Percentiles rank a stretch among this genome's conserved stretches.
phyloP scores from a whole-genome alignment of 2,888 invertebrate genomes.

The Germaria angustata region DNA sequence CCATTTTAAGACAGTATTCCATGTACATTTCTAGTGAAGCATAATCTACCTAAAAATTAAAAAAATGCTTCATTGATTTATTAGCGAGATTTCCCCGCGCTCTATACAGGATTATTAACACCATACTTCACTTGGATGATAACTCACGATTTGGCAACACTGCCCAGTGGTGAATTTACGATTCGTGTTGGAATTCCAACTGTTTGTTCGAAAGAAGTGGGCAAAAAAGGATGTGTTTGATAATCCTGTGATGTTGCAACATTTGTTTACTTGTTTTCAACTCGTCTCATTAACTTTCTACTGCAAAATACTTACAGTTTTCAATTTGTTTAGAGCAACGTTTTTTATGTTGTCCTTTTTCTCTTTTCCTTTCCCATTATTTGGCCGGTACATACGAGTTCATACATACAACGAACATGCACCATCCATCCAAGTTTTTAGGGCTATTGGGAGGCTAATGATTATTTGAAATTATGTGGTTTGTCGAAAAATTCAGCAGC shows the following conservation, averaged over 20 bases:
- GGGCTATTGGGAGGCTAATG: conserved; percentile 44
- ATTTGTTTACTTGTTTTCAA: conserved; percentile 24
- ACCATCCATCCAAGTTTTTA: not conserved
- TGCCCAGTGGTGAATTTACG: conserved; percentile 23
- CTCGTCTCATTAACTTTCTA: conserved; percentile 41
- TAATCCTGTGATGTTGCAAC: conserved; percentile 21
- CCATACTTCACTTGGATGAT: too few relatives aligned
- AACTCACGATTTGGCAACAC: not conserved
- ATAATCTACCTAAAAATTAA: too few relatives aligned
- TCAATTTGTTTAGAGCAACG: conserved; percentile 32
- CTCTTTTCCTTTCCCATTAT: not conserved
- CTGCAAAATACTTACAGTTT: conserved; percentile 40
- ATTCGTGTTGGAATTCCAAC: conserved; percentile 19
- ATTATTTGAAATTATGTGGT: conserved; percentile 47
- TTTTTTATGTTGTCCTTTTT: conserved; percentile 2
- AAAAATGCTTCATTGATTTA: too few relatives aligned
- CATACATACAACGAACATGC: not conserved
- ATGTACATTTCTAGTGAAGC: too few relatives aligned
- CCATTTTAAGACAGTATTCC: too few relatives aligned
- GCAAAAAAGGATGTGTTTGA: not conserved
- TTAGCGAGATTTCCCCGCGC: too few relatives aligned
- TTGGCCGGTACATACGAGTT: not conserved
- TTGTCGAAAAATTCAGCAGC: conserved; percentile 40
- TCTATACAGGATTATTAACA: too few relatives aligned
- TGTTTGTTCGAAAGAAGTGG: not conserved